Conservation (phyloP, 2,797 vertebrate genomes). For the Cryptoprocta ferox region DNA sequence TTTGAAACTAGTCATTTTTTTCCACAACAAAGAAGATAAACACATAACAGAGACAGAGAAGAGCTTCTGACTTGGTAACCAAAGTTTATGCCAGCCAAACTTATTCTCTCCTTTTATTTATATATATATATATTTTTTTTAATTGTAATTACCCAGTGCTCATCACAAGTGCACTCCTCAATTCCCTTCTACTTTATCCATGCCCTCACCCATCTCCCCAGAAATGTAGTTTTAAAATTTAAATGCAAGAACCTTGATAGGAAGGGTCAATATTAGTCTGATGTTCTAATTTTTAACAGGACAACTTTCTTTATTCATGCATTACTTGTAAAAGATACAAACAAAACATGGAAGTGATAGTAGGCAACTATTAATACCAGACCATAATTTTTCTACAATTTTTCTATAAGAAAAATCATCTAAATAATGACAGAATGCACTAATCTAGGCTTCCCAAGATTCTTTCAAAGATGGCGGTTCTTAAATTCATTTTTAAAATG, state of each 20-base stretch:
- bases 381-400: not conserved
- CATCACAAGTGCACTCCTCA: not conserved
- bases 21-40: conserved; percentile 47
- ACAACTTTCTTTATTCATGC: conserved; percentile 5
- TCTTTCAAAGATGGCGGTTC: conserved; percentile 21
- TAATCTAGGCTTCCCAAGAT: not conserved
- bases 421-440: not conserved
- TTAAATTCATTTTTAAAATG: conserved; percentile 52
- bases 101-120: conserved; percentile 54
- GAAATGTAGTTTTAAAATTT: conserved; percentile 18
- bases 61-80: conserved; percentile 75
- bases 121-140: not conserved
- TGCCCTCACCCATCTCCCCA: not conserved
- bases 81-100: not conserved
- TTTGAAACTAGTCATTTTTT: conserved; percentile 54
- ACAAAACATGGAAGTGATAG: not conserved
- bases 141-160: not conserved
- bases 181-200: not conserved
- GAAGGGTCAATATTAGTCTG: not conserved
- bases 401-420: conserved; percentile 17
- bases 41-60: conserved; percentile 16
- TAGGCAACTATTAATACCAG: not conserved
- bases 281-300: conserved; percentile 9
- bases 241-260: not conserved
- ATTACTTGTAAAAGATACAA: conserved; percentile 20